These are phyloP conservation scores for Hippocampus zosterae DNA, from an alignment of 2,113 vertebrate genomes.

Conservation along the genomic window DNA sequence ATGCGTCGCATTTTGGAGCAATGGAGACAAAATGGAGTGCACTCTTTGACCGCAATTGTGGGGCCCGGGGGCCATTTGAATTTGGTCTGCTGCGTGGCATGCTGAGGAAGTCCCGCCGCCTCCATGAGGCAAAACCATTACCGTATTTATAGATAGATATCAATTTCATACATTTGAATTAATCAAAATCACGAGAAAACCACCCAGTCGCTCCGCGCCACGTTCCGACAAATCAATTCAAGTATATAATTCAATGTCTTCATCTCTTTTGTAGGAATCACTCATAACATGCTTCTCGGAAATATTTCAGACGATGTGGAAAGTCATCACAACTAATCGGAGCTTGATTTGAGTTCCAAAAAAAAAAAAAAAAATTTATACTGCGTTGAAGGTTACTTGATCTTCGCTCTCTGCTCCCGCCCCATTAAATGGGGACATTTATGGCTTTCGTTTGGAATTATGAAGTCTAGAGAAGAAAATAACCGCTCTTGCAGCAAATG, in stretches of 20 bases:
- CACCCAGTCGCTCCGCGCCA: background rate
- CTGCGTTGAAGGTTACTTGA: background rate
- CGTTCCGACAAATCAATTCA: background rate
- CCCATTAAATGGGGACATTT: conserved; percentile 1
- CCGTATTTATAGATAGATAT: too few species aligned
- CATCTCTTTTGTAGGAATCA: background rate
- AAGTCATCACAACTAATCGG: background rate
- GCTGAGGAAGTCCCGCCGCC: too few species aligned
- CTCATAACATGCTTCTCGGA: background rate
- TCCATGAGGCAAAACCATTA: too few species aligned
- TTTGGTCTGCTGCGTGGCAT: too few species aligned
- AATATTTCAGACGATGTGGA: background rate
- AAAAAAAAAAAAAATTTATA: background rate
- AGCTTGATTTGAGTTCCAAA: background rate
- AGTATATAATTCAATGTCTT: background rate
- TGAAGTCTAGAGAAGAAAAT: conserved; percentile 8
- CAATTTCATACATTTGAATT: background rate
- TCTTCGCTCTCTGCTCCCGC: background rate
- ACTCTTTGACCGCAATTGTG: too few species aligned
- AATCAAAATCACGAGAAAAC: background rate
- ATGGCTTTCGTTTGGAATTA: conserved; percentile 6
- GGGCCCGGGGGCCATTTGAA: too few species aligned
- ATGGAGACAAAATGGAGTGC: too few species aligned
- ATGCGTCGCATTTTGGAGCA: too few species aligned
- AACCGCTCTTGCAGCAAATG: background rate